Base-by-base conservation (phyloP, 2,888 invertebrate species). In the Trachelus tabidus region DNA sequence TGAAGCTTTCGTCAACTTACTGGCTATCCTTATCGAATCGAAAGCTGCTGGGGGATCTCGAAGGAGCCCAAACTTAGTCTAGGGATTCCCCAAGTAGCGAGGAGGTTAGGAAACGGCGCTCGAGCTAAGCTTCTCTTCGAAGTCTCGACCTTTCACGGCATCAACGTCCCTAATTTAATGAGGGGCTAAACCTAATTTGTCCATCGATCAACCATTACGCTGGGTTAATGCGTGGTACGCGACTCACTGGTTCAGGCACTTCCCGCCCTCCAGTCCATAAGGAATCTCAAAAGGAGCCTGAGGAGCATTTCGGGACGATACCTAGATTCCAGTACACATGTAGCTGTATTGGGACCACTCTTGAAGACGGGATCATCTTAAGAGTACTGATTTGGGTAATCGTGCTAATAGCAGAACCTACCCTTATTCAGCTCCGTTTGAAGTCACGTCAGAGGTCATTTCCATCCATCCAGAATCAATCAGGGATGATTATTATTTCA, bases 161-260 rank as follows among this genome's bases (percentile, higher is more conserved):
- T 85, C 81, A 85, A 84, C 84, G 82, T 85, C 80, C 80, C 86
- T 86, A 88, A 89, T 23, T 56, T 23, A 56, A 56, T 56, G 23
- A 56, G 56, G 23, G 23, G 23, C 23, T 23, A 56, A 56, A 56
- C 87, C 84, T 81, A 87, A 89, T 89, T 89, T 89, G 81, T 84
- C 82, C 86, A 83, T 87, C 85, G 84, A 85, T 82, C 85, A 83
- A 79, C 87, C 85, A 83, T 89, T 89, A 87, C 85, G 87, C 83
- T 81, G 83, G 87, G 85, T 87, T 87, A 87, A 82, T 82, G 75
- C 69, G 56, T 56, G 56, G 56, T 23, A 23, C 9, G 23, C 15
- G 56, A 56, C 9, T 23, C 56, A 23, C 23, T 56, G 56, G 56
- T 23, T 23, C 9, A 23, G 56, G 23, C 23, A 56, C 23, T 56